phyloP scores from a whole-genome alignment of 1,140 invertebrate genomes.

The Zeugodacus cucurbitae region DNA sequence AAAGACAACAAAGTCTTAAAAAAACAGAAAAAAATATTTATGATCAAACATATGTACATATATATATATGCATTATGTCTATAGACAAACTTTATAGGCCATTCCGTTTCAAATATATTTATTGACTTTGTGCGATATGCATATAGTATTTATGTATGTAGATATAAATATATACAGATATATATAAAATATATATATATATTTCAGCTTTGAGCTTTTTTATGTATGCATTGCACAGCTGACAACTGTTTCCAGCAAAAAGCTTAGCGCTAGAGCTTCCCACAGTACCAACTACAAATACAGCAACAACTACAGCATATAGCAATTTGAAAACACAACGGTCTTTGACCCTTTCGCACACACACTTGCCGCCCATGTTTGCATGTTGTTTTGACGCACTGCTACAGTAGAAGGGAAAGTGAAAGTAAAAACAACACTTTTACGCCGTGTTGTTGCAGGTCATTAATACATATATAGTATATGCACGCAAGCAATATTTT shows the following conservation, averaged over 20 bases:
- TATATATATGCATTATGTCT: too few species aligned
- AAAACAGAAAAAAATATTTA: too few species aligned
- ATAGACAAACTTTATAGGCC: too few species aligned
- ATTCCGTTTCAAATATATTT: too few species aligned
- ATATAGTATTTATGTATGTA: too few species aligned
- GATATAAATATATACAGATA: too few species aligned
- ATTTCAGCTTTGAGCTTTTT: not conserved
- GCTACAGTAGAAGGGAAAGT: not conserved
- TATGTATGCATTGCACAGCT: not conserved
- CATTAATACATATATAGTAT: not conserved
- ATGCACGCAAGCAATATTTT: too few species aligned
- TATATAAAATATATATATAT: too few species aligned
- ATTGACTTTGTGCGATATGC: too few species aligned
- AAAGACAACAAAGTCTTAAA: too few species aligned
- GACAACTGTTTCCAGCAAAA: not conserved
- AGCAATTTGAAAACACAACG: not conserved
- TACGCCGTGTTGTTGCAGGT: not conserved
- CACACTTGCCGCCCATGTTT: too few species aligned
- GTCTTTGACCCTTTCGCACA: conserved; percentile 15
- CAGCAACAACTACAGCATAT: not conserved
- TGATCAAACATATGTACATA: too few species aligned
- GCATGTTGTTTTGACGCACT: not conserved
- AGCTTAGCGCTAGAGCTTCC: not conserved
- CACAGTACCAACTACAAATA: not conserved
- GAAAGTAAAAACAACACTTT: not conserved